A percentile compares a stretch with the other conserved stretches of the same genome.
These are phyloP conservation scores for Dione vanillae DNA, from an alignment of 2,888 invertebrate species.

Conservation along the genomic window DNA sequence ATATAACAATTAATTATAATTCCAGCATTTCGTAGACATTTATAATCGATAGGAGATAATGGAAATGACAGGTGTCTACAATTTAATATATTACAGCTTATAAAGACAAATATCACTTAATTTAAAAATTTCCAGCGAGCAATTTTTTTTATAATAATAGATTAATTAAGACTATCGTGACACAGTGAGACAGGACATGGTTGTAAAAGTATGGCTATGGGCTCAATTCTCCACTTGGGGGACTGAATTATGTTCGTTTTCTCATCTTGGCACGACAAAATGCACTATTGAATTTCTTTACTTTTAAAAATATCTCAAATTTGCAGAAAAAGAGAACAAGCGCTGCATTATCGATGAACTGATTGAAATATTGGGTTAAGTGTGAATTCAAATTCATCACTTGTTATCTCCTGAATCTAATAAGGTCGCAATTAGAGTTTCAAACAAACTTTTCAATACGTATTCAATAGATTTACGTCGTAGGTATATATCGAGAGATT, in stretches of 20 bases:
- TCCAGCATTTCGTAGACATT: constrained; percentile 2
- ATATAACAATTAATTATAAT: not conserved
- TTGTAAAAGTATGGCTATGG: too few relatives aligned
- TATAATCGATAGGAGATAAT: not conserved
- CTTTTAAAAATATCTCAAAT: too few relatives aligned
- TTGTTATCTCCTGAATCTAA: not conserved
- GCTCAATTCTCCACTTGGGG: too few relatives aligned
- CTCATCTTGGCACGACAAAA: too few relatives aligned
- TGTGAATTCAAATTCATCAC: too few relatives aligned
- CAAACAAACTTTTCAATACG: not conserved
- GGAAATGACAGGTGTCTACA: constrained; percentile 1
- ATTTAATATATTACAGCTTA: constrained; percentile 2
- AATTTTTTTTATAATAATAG: not conserved
- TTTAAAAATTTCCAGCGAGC: not conserved
- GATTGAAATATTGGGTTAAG: too few relatives aligned
- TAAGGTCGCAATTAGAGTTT: not conserved
- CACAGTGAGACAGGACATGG: too few relatives aligned
- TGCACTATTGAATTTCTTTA: too few relatives aligned
- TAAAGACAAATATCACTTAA: not conserved
- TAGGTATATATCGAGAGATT: constrained; percentile 19
- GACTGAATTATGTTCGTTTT: too few relatives aligned
- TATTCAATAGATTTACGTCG: constrained; percentile 4
- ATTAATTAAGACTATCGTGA: too few relatives aligned
- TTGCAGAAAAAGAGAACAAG: too few relatives aligned
- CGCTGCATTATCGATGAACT: too few relatives aligned